These are phyloP conservation scores for Gephyroberyx darwinii DNA, from an alignment of 2,797 vertebrate species.

Conservation along the genomic window DNA sequence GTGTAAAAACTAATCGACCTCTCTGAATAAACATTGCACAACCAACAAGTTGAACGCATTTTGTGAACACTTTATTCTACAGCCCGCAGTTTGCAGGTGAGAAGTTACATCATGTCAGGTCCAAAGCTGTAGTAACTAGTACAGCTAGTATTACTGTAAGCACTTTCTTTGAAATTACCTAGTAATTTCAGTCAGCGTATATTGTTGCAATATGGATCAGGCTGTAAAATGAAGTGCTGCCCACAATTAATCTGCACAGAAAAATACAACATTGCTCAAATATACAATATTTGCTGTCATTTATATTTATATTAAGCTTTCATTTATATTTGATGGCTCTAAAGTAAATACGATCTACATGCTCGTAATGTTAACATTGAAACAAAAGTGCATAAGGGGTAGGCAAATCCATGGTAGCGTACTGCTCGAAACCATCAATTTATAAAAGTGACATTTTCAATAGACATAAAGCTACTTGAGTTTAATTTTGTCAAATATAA, in stretches of 20 bases:
- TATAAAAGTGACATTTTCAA: not conserved
- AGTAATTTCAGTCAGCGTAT: not conserved
- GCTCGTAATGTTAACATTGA: constrained; percentile 48
- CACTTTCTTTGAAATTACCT: not conserved
- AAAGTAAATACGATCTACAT: constrained; percentile 36
- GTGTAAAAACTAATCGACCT: constrained; percentile 11
- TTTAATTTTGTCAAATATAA: constrained; percentile 10
- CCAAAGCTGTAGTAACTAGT: constrained; percentile 7
- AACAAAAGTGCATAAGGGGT: constrained; percentile 38
- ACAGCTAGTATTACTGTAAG: constrained; percentile 1
- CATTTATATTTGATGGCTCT: constrained; percentile 24
- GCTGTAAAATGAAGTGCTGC: constrained; percentile 57
- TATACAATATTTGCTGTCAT: constrained; percentile 38
- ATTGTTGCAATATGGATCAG: constrained; percentile 18
- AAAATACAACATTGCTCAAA: constrained; percentile 17
- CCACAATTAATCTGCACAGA: constrained; percentile 11
- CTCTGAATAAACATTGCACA: constrained; percentile 36
- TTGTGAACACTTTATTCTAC: constrained; percentile 52
- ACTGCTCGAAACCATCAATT: constrained; percentile 10
- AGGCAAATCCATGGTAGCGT: constrained; percentile 58
- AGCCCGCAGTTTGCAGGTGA: constrained; percentile 39
- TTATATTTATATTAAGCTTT: constrained; percentile 28
- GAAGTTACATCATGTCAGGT: constrained; percentile 43
- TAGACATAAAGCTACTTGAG: no score
- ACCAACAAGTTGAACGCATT: constrained; percentile 14